Base-by-base conservation (phyloP, 2,888 invertebrate genomes). In the Plagodis pulveraria region DNA sequence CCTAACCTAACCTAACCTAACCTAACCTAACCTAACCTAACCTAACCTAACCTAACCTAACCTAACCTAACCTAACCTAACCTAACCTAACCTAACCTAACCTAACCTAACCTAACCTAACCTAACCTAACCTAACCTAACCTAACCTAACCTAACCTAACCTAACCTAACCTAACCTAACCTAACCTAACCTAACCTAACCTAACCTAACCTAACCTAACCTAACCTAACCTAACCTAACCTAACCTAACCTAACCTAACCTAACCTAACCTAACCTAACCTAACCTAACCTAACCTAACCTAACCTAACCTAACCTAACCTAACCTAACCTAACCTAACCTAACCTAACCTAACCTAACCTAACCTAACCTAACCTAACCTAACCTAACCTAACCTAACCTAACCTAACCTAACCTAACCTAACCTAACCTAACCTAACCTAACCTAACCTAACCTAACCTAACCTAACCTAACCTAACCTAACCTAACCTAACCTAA, bases 401-500 rank as follows among this genome's bases (percentile, higher is more conserved):
- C 58, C 62, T 61, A 62, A 61, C 61, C 64, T 65, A 62, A 63
- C 62, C 62, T 67, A 62, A 63, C 64, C 62, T 66, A 64, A 66
- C 61, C 62, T 62, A 62, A 62, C 63, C 63, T 65, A 67, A 65
- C 64, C 63, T 61, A 61, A 61, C 55, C 66, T 63, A 66, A 66
- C 63, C 66, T 64, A 63, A 62, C 66, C 63, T 62, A 64, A 63
- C 59, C 62, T 62, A 63, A 62, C 62, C 67, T 64, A 64, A 62
- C 64, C 64, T 65, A 63, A 67, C 64, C 64, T 63, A 64, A 65
- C 65, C 63, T 67, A 63, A 63, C 67, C 62, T 65, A 63, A 63
- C 65, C 65, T 63, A 64, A 65, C 64, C 67, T 65, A 62, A 62
- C 65, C 65, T 65, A 62, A 65, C 65, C 65, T 62, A 62, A 62